Conservation (phyloP, 2,797 vertebrate genomes). For the Picus viridis region DNA sequence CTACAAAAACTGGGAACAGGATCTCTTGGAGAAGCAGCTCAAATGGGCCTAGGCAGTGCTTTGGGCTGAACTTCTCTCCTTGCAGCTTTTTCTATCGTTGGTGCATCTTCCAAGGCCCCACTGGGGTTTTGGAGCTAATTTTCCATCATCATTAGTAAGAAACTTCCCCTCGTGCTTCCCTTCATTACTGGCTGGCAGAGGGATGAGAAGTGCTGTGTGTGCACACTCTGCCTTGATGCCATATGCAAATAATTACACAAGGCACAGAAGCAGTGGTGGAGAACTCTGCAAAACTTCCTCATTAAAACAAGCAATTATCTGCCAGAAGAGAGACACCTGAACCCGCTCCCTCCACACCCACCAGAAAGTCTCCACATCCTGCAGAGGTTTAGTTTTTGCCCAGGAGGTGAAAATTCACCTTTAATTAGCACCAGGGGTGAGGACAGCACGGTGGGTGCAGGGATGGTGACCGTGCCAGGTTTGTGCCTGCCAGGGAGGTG, state of each 20-base stretch:
- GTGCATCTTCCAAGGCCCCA: conserved; percentile 64
- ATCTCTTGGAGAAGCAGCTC: not conserved
- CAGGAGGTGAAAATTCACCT: conserved; percentile 21
- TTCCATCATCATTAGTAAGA: conserved; percentile 78
- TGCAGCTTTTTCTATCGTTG: conserved; percentile 58
- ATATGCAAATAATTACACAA: conserved; percentile 82
- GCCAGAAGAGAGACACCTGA: conserved; percentile 38
- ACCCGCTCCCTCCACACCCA: conserved; percentile 5
- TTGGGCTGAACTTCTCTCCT: conserved; percentile 17
- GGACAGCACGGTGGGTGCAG: not conserved
- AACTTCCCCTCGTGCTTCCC: conserved; percentile 71
- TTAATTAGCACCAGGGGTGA: conserved; percentile 35
- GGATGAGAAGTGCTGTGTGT: conserved; percentile 51
- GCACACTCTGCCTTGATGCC: conserved; percentile 70
- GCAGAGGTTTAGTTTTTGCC: conserved; percentile 72
- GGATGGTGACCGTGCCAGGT: not conserved
- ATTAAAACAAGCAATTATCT: conserved; percentile 78
- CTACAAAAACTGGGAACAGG: not conserved
- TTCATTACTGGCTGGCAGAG: conserved; percentile 77
- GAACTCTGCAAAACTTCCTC: conserved; percentile 75
- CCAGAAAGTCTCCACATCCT: conserved; percentile 23
- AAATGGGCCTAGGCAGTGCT: not conserved
- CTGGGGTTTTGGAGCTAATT: conserved; percentile 77
- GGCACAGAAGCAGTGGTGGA: conserved; percentile 73
- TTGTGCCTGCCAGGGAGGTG: not conserved